These are phyloP conservation scores for Micromesistius poutassou DNA, from an alignment of 2,797 vertebrate species.

Conservation along the genomic window DNA sequence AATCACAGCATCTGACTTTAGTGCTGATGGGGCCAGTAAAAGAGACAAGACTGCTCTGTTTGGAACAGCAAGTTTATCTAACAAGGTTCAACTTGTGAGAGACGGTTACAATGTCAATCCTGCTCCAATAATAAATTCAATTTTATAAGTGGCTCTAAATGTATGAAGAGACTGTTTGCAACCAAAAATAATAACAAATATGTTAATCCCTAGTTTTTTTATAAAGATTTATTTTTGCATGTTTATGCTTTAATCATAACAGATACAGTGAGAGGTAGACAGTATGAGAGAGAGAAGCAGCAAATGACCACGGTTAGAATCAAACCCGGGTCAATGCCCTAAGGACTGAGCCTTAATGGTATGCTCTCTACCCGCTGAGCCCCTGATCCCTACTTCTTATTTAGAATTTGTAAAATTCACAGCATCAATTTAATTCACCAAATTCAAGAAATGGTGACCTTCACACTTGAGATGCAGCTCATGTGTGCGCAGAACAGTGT, in stretches of 20 bases:
- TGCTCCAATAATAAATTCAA: neutral
- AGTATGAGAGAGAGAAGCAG: no score
- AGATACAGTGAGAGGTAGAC: no score
- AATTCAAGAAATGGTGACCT: neutral
- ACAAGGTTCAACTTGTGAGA: neutral
- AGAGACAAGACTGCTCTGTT: constrained; percentile 15
- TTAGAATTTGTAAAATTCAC: neutral
- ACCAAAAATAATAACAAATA: neutral
- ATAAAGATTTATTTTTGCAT: no score
- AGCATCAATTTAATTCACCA: neutral
- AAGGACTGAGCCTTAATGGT: no score
- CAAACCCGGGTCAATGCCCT: no score
- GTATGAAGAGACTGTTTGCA: neutral
- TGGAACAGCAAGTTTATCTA: neutral
- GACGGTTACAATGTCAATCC: neutral
- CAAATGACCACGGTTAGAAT: no score
- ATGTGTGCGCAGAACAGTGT: neutral
- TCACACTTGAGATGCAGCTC: neutral
- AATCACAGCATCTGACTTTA: constrained; percentile 60
- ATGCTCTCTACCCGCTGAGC: neutral
- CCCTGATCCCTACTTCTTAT: neutral
- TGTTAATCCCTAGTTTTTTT: neutral
- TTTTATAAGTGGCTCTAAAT: neutral
- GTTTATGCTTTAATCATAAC: no score
- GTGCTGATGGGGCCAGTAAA: constrained; percentile 40